Conservation (phyloP, 2,113 vertebrate genomes). For the Natator depressus region DNA sequence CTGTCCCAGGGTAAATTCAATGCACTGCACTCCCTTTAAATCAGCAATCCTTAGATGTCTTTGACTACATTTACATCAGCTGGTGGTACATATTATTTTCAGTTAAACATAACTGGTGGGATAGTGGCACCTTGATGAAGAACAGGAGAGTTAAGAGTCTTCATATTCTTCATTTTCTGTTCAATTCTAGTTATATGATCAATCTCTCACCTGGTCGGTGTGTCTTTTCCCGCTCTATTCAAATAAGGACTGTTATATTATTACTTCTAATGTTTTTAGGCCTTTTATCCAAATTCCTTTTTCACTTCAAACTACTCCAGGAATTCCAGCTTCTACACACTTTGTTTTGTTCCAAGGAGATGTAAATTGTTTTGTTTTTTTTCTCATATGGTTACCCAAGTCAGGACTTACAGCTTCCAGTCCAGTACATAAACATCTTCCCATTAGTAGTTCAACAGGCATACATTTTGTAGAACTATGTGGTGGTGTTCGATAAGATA, state of each 20-base stretch:
- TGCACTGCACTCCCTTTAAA: not conserved
- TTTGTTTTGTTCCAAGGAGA: not conserved
- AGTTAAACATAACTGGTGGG: not conserved
- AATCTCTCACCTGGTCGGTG: not conserved
- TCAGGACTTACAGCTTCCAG: constrained; percentile 8
- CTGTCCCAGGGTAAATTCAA: not conserved
- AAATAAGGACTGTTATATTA: not conserved
- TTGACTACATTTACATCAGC: not conserved
- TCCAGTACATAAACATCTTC: constrained; percentile 59
- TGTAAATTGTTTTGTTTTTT: not conserved
- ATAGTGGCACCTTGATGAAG: not conserved
- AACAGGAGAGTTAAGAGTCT: not conserved
- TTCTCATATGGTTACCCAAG: constrained; percentile 21
- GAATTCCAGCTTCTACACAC: not conserved
- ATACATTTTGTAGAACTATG: constrained; percentile 50
- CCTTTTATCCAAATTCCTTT: constrained; percentile 7
- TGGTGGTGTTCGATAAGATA: constrained; percentile 68
- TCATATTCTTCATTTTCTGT: not conserved
- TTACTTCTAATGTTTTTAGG: not conserved
- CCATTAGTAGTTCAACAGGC: constrained; percentile 47
- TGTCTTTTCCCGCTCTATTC: not conserved
- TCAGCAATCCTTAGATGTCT: not conserved
- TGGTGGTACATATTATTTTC: not conserved
- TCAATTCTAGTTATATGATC: not conserved
- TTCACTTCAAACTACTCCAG: not conserved